A percentile compares a stretch with the other conserved stretches of the same genome.
phyloP scores from a whole-genome alignment of 2,113 vertebrate genomes.

The Egretta garzetta region DNA sequence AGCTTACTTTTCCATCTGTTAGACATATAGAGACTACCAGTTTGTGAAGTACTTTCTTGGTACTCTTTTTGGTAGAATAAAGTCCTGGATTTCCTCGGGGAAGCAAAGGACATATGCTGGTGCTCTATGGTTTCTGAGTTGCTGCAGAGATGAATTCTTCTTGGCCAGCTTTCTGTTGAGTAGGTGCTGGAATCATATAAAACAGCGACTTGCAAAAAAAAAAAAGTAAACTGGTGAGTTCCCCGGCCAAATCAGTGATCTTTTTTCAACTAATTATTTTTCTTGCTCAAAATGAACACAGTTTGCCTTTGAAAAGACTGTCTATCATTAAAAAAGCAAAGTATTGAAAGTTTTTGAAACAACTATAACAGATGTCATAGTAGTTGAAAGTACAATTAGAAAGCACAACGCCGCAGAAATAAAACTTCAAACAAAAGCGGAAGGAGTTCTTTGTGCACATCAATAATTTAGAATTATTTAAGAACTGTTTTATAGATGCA shows the following conservation, averaged over 20 bases:
- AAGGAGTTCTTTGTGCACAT: constrained; percentile 50
- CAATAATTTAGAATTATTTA: constrained; percentile 64
- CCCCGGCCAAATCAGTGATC: constrained; percentile 58
- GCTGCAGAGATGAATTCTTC: constrained; percentile 35
- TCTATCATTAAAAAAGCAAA: constrained; percentile 58
- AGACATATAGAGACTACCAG: constrained; percentile 1
- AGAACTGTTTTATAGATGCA: constrained; percentile 64
- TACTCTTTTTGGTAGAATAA: constrained; percentile 51
- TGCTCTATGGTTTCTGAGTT: constrained; percentile 11
- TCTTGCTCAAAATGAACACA: constrained; percentile 57
- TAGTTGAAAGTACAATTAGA: constrained; percentile 69
- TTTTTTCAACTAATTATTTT: constrained; percentile 68
- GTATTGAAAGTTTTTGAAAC: constrained; percentile 67
- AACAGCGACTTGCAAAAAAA: constrained; percentile 25
- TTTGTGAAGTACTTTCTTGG: constrained; percentile 46
- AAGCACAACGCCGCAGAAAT: constrained; percentile 57
- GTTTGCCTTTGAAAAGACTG: constrained; percentile 52
- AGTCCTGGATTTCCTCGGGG: constrained; percentile 42
- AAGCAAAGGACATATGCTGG: constrained; percentile 62
- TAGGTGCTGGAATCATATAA: constrained; percentile 66
- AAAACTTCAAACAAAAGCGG: constrained; percentile 64
- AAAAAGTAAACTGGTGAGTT: constrained; percentile 18
- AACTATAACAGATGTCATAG: constrained; percentile 66
- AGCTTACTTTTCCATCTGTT: constrained; percentile 54
- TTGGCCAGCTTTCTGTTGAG: constrained; percentile 64